Evolutionary conservation across 2,797 vertebrate genomes (phyloP).

Genomic region (Pygocentrus nattereri): DNA sequence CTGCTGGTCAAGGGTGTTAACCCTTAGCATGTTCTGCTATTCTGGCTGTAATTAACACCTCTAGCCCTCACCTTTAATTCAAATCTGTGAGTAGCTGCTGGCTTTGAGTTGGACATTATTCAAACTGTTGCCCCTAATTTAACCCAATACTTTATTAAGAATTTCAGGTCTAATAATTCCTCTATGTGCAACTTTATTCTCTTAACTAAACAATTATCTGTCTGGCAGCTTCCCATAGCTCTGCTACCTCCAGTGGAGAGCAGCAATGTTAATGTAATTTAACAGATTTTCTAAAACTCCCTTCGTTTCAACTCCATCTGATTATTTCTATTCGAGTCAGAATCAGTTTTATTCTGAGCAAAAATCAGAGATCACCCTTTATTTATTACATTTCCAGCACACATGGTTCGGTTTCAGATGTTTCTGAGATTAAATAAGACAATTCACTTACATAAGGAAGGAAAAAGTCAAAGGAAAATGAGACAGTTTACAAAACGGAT

Average conservation of each 20-base stretch:
- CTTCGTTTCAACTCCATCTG: no score
- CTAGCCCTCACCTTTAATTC: not conserved
- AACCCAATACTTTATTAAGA: not conserved
- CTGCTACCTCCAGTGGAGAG: no score
- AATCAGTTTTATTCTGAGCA: no score
- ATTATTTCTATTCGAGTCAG: no score
- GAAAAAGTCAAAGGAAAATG: no score
- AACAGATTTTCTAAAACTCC: not conserved
- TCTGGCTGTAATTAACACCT: not conserved
- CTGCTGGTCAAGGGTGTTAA: not conserved
- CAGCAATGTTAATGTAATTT: not conserved
- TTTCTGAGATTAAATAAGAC: no score
- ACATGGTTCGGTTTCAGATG: no score
- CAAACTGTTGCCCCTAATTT: not conserved
- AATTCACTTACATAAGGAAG: no score
- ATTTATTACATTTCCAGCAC: no score
- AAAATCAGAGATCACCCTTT: no score
- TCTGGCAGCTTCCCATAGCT: not conserved
- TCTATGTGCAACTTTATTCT: not conserved
- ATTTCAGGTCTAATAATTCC: not conserved
- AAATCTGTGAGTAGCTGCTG: not conserved
- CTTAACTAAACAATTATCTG: not conserved
- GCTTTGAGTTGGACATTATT: not conserved
- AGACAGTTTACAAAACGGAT: no score
- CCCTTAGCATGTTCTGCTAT: not conserved